Evolutionary conservation across 1,140 invertebrate genomes (phyloP).

Genomic region (Heliconius nattereri): DNA sequence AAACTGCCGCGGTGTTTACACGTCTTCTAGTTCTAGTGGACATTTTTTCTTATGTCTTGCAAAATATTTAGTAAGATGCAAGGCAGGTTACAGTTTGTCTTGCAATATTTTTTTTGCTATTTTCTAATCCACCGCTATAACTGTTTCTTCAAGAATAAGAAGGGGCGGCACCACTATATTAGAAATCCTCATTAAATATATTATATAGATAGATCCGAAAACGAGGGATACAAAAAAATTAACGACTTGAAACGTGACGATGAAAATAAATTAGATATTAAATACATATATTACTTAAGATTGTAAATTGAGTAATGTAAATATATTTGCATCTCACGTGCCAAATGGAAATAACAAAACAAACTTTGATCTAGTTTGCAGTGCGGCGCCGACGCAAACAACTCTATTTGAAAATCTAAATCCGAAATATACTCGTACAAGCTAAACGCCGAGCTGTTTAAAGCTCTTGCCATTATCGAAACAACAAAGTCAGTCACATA

Average conservation of each 20-base stretch:
- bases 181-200: no score
- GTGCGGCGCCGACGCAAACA: neutral
- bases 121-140: no score
- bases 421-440: neutral
- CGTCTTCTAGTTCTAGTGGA: slow-evolving; percentile 18
- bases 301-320: neutral
- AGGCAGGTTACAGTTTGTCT: neutral
- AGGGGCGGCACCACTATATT: no score
- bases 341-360: neutral
- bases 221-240: no score
- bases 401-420: slow-evolving; percentile 9
- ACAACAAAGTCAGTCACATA: slow-evolving; percentile 8
- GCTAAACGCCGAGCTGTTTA: neutral
- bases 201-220: no score
- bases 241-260: no score
- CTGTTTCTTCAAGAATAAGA: no score
- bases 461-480: slow-evolving; percentile 9
- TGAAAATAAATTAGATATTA: no score
- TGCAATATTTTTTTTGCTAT: neutral
- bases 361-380: slow-evolving; percentile 5
- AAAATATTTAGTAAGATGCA: slow-evolving; percentile 1
- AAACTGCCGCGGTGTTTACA: slow-evolving; percentile 44
- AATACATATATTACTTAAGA: no score
- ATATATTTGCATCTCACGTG: slow-evolving; percentile 12
- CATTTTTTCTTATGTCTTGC: slow-evolving; percentile 27